These are phyloP conservation scores for Siniperca chuatsi DNA, from an alignment of 2,113 vertebrate species.

Conservation along the genomic window DNA sequence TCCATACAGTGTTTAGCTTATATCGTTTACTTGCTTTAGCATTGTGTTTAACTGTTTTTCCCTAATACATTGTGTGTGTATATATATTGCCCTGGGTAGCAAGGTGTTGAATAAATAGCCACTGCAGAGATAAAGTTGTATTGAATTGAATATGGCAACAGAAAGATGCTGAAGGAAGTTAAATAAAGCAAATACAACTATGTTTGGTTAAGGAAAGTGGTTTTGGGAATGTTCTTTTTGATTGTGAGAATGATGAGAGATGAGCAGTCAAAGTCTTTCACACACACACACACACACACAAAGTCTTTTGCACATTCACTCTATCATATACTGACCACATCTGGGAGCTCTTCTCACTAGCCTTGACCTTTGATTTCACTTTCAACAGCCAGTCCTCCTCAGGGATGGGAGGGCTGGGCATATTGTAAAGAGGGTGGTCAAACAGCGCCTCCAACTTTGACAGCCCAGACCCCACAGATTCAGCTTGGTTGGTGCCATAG, in stretches of 20 bases:
- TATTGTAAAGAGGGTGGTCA: conserved; percentile 85
- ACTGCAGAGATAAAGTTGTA: background rate
- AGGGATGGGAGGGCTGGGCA: conserved; percentile 57
- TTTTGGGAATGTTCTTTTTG: background rate
- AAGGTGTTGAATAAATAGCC: background rate
- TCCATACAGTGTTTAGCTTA: background rate
- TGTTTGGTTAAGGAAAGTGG: background rate
- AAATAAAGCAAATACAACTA: background rate
- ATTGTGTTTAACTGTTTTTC: background rate
- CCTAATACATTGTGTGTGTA: background rate
- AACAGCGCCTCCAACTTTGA: conserved; percentile 85
- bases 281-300: background rate
- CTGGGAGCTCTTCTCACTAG: conserved; percentile 76
- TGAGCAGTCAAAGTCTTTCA: background rate
- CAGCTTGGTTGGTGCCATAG: background rate
- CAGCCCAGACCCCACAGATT: conserved; percentile 32
- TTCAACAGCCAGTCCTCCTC: conserved; percentile 86
- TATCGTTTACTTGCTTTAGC: no score
- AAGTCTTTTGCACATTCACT: background rate
- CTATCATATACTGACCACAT: conserved; percentile 81
- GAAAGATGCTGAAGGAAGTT: background rate
- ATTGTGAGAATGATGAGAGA: background rate
- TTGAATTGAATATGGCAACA: background rate
- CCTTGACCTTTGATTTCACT: conserved; percentile 78
- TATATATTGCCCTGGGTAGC: background rate